Conservation (phyloP, 2,797 vertebrate species). For the Cuniculus paca region DNA sequence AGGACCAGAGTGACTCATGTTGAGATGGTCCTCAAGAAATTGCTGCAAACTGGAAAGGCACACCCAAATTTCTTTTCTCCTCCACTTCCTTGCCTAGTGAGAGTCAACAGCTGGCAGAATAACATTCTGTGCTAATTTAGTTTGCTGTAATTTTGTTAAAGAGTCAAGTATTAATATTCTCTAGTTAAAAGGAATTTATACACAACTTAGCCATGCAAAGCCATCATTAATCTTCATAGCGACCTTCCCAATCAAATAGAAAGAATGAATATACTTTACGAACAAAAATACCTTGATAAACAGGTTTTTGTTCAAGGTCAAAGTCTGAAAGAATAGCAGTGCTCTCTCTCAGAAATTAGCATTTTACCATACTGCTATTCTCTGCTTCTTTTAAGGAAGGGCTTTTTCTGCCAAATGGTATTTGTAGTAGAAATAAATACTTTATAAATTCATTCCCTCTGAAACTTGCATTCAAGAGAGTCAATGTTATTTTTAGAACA, state of each 20-base stretch:
- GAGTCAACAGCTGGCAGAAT: neutral
- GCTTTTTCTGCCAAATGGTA: conserved; percentile 43
- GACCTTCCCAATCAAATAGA: conserved; percentile 44
- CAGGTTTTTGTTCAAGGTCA: conserved; percentile 68
- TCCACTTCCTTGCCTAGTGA: neutral
- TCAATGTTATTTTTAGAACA: conserved; percentile 84
- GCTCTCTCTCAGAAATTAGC: conserved; percentile 69
- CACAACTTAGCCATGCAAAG: conserved; percentile 58
- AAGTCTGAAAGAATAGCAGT: conserved; percentile 40
- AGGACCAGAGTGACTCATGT: conserved; percentile 18
- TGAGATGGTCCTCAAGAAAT: conserved; percentile 52
- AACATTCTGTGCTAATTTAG: neutral
- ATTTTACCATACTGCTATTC: conserved; percentile 58
- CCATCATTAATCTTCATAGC: conserved; percentile 57
- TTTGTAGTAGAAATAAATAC: conserved; percentile 72
- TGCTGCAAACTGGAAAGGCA: conserved; percentile 21
- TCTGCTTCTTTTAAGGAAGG: conserved; percentile 39
- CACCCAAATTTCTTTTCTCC: conserved; percentile 25
- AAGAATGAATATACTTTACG: conserved; percentile 57
- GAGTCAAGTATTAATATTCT: conserved; percentile 41
- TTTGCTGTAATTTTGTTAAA: neutral
- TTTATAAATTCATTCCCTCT: conserved; percentile 79
- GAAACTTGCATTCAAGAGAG: conserved; percentile 77
- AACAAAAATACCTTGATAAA: conserved; percentile 45
- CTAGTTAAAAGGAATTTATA: conserved; percentile 55